These are phyloP conservation scores for Scartelaos histophorus DNA, from an alignment of 2,113 vertebrate species.

Conservation along the genomic window DNA sequence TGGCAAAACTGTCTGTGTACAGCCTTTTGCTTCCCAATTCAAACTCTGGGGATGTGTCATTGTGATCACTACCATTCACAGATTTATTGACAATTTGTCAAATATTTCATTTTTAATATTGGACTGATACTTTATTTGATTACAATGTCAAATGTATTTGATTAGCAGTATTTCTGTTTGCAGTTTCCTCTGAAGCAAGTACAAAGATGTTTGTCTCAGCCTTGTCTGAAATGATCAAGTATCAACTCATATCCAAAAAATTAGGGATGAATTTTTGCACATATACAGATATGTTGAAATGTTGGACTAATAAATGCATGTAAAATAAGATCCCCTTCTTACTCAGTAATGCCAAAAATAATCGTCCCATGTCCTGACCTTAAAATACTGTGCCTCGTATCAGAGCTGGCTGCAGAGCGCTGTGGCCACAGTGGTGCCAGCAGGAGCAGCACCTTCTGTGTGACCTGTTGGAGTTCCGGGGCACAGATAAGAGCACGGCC, in stretches of 20 bases:
- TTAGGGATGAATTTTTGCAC: too few species aligned
- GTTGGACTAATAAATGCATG: neutral
- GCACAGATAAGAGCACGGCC: conserved; percentile 16
- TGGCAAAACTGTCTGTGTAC: neutral
- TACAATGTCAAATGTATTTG: neutral
- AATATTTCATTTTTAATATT: neutral
- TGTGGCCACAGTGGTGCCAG: neutral
- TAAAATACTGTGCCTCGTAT: neutral
- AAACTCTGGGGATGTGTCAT: neutral
- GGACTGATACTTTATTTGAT: neutral
- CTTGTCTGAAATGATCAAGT: too few species aligned
- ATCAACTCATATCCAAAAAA: too few species aligned
- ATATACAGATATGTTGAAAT: neutral
- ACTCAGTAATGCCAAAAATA: neutral
- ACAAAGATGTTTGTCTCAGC: neutral
- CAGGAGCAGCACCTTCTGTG: conserved; percentile 4
- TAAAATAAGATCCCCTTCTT: neutral
- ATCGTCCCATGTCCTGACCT: neutral
- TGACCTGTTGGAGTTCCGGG: conserved; percentile 7
- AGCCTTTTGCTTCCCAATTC: neutral
- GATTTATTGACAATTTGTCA: neutral
- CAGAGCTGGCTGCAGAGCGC: neutral
- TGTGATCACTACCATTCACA: neutral
- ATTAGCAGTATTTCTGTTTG: neutral
- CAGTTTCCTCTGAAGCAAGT: neutral